Base-by-base conservation (phyloP, 2,888 invertebrate genomes). In the Ceramica pisi region DNA sequence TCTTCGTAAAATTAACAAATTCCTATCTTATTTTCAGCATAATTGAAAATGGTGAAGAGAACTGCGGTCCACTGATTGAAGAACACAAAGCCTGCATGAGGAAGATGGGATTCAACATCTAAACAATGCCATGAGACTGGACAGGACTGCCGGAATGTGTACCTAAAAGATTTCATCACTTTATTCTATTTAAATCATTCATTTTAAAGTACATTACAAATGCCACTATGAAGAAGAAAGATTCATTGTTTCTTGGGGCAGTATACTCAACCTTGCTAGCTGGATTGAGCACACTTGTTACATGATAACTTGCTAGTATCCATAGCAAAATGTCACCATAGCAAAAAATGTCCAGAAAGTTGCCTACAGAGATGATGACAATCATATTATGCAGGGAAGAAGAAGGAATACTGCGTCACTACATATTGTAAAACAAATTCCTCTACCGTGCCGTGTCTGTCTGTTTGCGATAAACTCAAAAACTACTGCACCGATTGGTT, bases 81-180 rank as follows among this genome's bases (percentile, higher is more conserved):
- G 99, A 99, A 16, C 99, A 99, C 93, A 99, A 99, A 94, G 97
- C 98, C 80, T 99, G 99, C 94, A 99, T 99, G 99, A 97, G 99
- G 84, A 98, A 98, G 85, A 96, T 98, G 96, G 99, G 99, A 60
- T 99, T 99, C 94, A 99, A 99, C 83, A 98, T 99, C 85, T 99
- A 97, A 97, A 87, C 23, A 16, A 9, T 14, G n/a, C 14, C 10
- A 21, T 46, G 41, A 59, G 67, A 67, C n/a, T 81, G 50, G 65
- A 46, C 3, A 19, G 21, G 44, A 67, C 0, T 14, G n/a, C 5
- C 16, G 21, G 48, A 67, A 0, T 16, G 23, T 48, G 46, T 67
- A 71, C 56, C 53, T 71, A 63, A 53, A 51, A 26, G 35, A 50
- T 56, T 64, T 57, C 14, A 44, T 65, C 35, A 38, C 26, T 31